Base-by-base conservation (phyloP, 2,797 vertebrate genomes). In the Pygocentrus nattereri region DNA sequence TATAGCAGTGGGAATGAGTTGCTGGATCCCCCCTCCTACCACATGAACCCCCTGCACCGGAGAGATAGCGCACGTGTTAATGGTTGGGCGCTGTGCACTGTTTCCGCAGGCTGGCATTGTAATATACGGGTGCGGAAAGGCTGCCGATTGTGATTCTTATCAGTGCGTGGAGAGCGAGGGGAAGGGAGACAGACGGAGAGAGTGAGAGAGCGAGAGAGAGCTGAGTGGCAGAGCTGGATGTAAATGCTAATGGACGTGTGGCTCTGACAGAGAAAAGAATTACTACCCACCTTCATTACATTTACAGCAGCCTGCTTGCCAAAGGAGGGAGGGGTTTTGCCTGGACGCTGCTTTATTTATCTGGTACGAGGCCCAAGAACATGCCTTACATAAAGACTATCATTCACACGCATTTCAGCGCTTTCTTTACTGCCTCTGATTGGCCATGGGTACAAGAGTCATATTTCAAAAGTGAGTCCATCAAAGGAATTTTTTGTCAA, bases 71-170 rank as follows among this genome's bases (percentile, higher is more conserved):
- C 85, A 90, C 90, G 92, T 92, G 90, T 88, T 92, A 93, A 94
- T 92, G 83, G 87, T 87, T 90, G 90, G 88, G 79, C 85, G 82
- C 89, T 81, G 86, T 87, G 81, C 76, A 61, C 91, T 85, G 89
- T 90, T 90, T 91, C 90, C 62, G 79, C 80, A 86, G 71, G 84
- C 84, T 89, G 90, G 88, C 86, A 87, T 90, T 91, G 89, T 93
- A 92, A 92, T 94, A 85, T 92, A 87, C 69, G 91, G 85, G 74
- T 41, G 82, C 82, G 89, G 91, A 93, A 93, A 87, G 89, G 86
- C 89, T 88, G 87, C 89, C 90, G 91, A 93, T 94, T 93, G 93
- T 91, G 94, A 95, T 94, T 93, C 90, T 88, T 94, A 93, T 93
- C 93, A 80, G 89, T 86, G 88, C 86, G 87, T 19, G 58, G 52